Conservation (phyloP, 2,113 vertebrate genomes). For the Syngnathoides biaculeatus region DNA sequence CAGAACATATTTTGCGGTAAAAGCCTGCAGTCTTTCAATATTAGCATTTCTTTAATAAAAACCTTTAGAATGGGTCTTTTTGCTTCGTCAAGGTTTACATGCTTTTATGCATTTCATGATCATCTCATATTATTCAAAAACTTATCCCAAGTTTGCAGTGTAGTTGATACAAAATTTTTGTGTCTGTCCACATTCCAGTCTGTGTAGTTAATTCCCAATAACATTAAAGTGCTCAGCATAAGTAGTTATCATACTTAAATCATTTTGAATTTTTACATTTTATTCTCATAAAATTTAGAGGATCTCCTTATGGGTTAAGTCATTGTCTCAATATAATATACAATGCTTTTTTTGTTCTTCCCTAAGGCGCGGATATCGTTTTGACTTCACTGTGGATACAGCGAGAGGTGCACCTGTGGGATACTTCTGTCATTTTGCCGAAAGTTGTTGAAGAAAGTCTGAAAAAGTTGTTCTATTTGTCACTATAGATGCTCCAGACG, state of each 20-base stretch:
- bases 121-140: neutral
- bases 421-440: neutral
- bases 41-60: neutral
- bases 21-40: neutral
- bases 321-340: neutral
- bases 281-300: neutral
- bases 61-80: neutral
- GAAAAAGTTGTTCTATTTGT: slow-evolving; percentile 11
- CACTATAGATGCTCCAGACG: neutral
- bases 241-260: too few relatives aligned
- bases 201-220: too few relatives aligned
- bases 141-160: slow-evolving; percentile 11
- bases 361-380: neutral
- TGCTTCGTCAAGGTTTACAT: neutral
- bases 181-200: too few relatives aligned
- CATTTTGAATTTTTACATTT: too few relatives aligned
- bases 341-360: neutral
- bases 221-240: too few relatives aligned
- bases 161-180: slow-evolving; percentile 7
- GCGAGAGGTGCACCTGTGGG: neutral
- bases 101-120: neutral
- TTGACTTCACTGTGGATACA: neutral
- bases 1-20: neutral
- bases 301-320: neutral
- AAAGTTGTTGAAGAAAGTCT: neutral